A percentile compares a stretch with the other conserved stretches of the same genome.
Conservation (phyloP, 2,888 invertebrate species). For the Sesia bembeciformis region DNA sequence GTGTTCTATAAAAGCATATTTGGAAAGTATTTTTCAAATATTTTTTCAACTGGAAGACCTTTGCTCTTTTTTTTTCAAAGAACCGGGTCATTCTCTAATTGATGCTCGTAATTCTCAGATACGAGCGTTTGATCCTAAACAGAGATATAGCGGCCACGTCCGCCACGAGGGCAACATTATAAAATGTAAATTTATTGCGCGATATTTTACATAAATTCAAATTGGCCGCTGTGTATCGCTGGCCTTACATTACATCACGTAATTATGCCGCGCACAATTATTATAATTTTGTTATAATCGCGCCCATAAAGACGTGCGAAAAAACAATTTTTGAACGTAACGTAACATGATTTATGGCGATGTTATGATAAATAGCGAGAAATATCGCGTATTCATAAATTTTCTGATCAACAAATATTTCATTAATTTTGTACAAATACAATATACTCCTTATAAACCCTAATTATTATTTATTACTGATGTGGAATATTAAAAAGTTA, state of each 20-base stretch:
- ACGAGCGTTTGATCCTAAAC: slow-evolving; percentile 53
- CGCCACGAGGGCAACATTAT: slow-evolving; percentile 50
- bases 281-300: slow-evolving; percentile 72
- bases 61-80: neutral
- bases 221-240: slow-evolving; percentile 56
- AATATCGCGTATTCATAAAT: neutral
- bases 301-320: slow-evolving; percentile 67
- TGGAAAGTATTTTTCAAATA: no score
- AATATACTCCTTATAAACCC: neutral
- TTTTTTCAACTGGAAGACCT: no score
- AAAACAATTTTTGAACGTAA: slow-evolving; percentile 59
- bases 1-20: no score
- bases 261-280: slow-evolving; percentile 66
- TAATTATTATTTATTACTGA: neutral
- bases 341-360: slow-evolving; percentile 55
- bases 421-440: neutral
- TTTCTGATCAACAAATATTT: neutral
- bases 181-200: slow-evolving; percentile 72
- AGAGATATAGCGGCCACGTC: slow-evolving; percentile 56
- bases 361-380: slow-evolving; percentile 26
- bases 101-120: slow-evolving; percentile 46
- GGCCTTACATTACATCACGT: slow-evolving; percentile 60
- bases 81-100: slow-evolving; percentile 29
- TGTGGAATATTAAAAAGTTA: neutral
- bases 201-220: slow-evolving; percentile 71